Evolutionary conservation across 2,113 vertebrate genomes (phyloP).

Genomic region (Ahaetulla prasina): DNA sequence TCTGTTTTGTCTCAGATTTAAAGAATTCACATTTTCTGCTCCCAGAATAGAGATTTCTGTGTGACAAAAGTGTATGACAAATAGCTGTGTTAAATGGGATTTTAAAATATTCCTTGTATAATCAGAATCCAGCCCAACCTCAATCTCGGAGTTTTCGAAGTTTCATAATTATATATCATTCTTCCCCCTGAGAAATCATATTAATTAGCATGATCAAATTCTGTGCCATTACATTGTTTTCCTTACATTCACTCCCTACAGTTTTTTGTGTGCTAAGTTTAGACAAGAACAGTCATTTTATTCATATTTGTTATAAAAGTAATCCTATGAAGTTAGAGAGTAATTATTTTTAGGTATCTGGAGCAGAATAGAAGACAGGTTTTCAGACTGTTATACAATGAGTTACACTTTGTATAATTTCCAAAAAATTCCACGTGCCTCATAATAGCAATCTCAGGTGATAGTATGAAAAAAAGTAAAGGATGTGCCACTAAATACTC

Average conservation of each 20-base stretch:
- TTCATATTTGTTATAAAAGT: neutral
- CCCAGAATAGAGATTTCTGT: neutral
- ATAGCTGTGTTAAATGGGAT: neutral
- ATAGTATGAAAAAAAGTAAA: neutral
- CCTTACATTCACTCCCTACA: neutral
- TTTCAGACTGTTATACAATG: neutral
- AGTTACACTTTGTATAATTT: neutral
- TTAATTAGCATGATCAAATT: neutral
- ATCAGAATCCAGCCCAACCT: neutral
- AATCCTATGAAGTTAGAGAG: neutral
- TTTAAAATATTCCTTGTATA: neutral
- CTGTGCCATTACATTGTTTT: neutral
- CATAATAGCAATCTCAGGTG: no score
- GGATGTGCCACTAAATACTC: no score
- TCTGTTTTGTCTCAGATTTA: neutral
- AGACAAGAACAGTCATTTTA: neutral
- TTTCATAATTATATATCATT: neutral
- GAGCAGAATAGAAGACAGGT: neutral
- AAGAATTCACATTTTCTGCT: neutral
- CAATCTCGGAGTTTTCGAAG: neutral
- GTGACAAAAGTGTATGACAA: neutral
- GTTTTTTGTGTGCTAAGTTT: neutral
- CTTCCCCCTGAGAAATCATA: neutral
- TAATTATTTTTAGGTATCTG: neutral
- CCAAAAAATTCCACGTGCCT: neutral